phyloP scores from a whole-genome alignment of 2,888 invertebrate species.

The Atrina japonica region DNA sequence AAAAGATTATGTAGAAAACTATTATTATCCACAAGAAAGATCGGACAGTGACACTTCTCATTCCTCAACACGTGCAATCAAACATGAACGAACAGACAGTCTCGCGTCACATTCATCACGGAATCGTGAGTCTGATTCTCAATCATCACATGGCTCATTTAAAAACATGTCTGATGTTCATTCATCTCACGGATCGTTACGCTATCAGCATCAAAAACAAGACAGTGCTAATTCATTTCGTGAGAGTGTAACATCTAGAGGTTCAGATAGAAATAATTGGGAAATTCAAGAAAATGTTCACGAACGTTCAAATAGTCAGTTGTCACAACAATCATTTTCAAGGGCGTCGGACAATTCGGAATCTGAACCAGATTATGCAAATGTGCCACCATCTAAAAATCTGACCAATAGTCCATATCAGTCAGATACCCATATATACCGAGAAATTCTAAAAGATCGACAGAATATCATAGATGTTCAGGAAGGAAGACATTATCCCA shows the following conservation, averaged over 20 bases:
- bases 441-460: conserved; percentile 39
- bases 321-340: conserved; percentile 53
- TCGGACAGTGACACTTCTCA: conserved; percentile 79
- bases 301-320: conserved; percentile 53
- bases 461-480: conserved; percentile 37
- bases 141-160: conserved; percentile 83
- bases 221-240: conserved; percentile 70
- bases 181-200: conserved; percentile 77
- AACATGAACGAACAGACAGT: conserved; percentile 65
- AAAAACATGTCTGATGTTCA: conserved; percentile 79
- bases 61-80: conserved; percentile 70
- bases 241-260: conserved; percentile 67
- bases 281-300: conserved; percentile 50
- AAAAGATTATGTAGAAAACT: conserved; percentile 61
- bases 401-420: conserved; percentile 42
- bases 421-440: conserved; percentile 41
- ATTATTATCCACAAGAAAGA: conserved; percentile 70
- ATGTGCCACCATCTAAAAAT: conserved; percentile 66
- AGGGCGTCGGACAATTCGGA: conserved; percentile 42
- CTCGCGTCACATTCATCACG: conserved; percentile 67
- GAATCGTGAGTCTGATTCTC: conserved; percentile 74
- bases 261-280: conserved; percentile 56
- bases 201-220: conserved; percentile 71
- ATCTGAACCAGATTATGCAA: conserved; percentile 78
- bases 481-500: conserved; percentile 18